These are phyloP conservation scores for Drosophila chauvacae DNA, from an alignment of 1,140 invertebrate species.

Conservation along the genomic window DNA sequence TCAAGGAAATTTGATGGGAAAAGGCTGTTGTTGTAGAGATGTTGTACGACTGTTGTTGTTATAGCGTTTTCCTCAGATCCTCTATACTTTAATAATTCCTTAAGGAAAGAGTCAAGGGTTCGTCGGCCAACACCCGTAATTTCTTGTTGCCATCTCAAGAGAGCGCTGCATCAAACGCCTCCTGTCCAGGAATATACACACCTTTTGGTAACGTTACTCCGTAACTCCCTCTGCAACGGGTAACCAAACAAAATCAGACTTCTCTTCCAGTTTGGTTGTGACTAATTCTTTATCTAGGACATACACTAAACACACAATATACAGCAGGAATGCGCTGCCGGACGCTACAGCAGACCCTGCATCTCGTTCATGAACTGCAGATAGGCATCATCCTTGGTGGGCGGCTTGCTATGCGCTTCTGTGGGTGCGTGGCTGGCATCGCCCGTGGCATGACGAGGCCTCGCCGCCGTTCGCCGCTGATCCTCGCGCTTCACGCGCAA, in stretches of 20 bases:
- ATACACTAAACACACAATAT: constrained; percentile 16
- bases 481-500: constrained; percentile 93
- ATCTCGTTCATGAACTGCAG: constrained; percentile 99
- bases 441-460: constrained; percentile 73
- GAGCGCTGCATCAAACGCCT: neutral
- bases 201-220: neutral
- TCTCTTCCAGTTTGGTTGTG: constrained; percentile 7
- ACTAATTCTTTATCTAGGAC: constrained; percentile 30
- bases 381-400: constrained; percentile 98
- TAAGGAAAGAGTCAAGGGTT: no score
- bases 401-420: constrained; percentile 85
- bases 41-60: no score
- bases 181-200: neutral
- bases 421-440: constrained; percentile 59
- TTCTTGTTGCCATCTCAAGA: neutral
- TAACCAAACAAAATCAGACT: neutral
- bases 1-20: no score
- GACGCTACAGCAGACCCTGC: constrained; percentile 93
- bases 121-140: neutral
- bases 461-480: constrained; percentile 85
- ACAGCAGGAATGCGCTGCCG: neutral
- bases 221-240: neutral
- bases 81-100: no score
- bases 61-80: no score
- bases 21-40: no score